Percentiles rank a stretch among this genome's conserved stretches.
Conservation (phyloP, 2,888 invertebrate genomes). For the Rapana venosa region DNA sequence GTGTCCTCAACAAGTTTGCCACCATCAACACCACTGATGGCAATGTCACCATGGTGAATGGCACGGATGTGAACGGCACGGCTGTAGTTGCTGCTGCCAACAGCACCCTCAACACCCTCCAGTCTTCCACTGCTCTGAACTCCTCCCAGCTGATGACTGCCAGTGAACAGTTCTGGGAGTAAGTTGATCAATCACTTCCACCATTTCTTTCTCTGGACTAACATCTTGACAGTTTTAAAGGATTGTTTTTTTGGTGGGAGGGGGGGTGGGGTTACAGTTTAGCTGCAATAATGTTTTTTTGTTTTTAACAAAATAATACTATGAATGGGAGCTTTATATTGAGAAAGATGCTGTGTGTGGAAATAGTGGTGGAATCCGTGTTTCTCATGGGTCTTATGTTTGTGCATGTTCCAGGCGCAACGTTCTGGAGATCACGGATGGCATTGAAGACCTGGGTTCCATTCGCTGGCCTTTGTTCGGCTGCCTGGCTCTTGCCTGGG, state of each 20-base stretch:
- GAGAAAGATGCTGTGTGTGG: no score
- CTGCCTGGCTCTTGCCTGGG: conserved; percentile 66
- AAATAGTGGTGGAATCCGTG: no score
- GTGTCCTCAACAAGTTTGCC: conserved; percentile 42
- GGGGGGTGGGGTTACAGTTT: no score
- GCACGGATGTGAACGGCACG: background rate
- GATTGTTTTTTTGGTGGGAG: no score
- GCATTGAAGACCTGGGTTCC: conserved; percentile 64
- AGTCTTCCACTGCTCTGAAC: conserved; percentile 5
- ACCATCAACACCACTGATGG: background rate
- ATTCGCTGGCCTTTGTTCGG: conserved; percentile 63
- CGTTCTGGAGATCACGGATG: conserved; percentile 61
- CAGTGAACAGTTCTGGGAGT: conserved; percentile 63
- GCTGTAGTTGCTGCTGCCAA: background rate
- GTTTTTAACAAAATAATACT: no score
- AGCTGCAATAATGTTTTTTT: no score
- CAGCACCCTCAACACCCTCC: background rate
- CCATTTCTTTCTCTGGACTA: no score
- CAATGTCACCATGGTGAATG: background rate
- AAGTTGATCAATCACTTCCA: conserved; percentile 44
- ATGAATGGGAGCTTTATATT: no score
- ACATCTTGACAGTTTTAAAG: no score
- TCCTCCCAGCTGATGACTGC: conserved; percentile 47
- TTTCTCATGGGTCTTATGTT: background rate
- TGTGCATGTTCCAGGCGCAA: conserved; percentile 52